These are phyloP conservation scores for Pterostichus madidus DNA, from an alignment of 2,888 invertebrate species.

Conservation along the genomic window DNA sequence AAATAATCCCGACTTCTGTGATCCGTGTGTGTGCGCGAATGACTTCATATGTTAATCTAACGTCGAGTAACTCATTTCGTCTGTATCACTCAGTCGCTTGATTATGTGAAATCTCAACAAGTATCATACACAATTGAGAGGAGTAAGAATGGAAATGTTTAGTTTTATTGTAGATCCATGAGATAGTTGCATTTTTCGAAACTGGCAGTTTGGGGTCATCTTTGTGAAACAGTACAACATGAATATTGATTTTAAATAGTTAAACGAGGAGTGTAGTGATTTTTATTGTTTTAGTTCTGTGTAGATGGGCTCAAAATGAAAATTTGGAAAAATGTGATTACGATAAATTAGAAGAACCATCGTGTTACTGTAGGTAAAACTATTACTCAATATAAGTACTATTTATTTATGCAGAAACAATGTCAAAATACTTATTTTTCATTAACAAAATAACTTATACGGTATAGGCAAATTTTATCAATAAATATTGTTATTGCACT, in stretches of 20 bases:
- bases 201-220: conserved; percentile 9
- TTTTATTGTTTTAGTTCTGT: conserved; percentile 9
- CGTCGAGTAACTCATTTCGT: conserved; percentile 34
- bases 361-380: conserved; percentile 61
- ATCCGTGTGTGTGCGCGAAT: conserved; percentile 53
- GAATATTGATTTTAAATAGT: not conserved
- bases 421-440: conserved; percentile 70
- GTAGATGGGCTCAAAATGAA: not conserved
- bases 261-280: no score
- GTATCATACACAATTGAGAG: conserved; percentile 35
- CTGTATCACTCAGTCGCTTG: conserved; percentile 53
- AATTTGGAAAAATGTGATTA: conserved; percentile 41
- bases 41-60: conserved; percentile 35
- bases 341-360: conserved; percentile 52
- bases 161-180: conserved; percentile 48
- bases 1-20: conserved; percentile 59
- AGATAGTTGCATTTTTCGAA: conserved; percentile 27
- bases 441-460: conserved; percentile 69
- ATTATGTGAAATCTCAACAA: conserved; percentile 56
- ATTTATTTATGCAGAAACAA: conserved; percentile 72
- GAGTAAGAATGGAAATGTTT: conserved; percentile 42
- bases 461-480: conserved; percentile 71
- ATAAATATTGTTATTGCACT: conserved; percentile 67
- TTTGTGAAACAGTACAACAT: conserved; percentile 26
- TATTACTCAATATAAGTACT: conserved; percentile 69